These are phyloP conservation scores for Lanius collurio DNA, from an alignment of 2,113 vertebrate genomes.

Conservation along the genomic window DNA sequence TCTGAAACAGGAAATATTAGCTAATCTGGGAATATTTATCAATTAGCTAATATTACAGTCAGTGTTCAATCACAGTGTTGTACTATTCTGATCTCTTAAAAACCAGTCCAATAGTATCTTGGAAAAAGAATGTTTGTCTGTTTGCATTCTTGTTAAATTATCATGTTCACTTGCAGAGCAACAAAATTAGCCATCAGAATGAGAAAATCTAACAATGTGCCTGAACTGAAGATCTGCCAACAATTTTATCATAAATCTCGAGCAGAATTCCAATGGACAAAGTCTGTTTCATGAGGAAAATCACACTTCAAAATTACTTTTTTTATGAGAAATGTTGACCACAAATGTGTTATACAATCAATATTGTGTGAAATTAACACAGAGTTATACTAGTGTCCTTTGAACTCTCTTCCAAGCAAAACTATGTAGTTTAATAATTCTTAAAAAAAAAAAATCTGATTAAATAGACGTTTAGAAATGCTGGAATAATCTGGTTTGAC, in stretches of 20 bases:
- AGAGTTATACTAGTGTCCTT: background rate
- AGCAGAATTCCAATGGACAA: background rate
- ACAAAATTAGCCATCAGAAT: conserved; percentile 13
- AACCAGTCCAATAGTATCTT: background rate
- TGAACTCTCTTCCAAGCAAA: background rate
- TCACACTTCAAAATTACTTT: background rate
- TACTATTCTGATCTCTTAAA: background rate
- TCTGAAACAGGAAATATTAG: background rate
- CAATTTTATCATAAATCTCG: conserved; percentile 1
- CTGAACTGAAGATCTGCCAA: conserved; percentile 17
- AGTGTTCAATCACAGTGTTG: background rate
- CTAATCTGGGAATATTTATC: background rate
- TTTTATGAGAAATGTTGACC: background rate
- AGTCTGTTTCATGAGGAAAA: background rate
- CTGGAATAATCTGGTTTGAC: background rate
- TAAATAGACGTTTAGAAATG: background rate
- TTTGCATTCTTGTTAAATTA: background rate
- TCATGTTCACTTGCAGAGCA: background rate
- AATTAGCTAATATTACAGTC: background rate
- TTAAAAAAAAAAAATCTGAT: background rate
- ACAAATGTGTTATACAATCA: background rate
- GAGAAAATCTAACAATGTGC: background rate
- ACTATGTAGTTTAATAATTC: background rate
- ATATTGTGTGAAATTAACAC: background rate
- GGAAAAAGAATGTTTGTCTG: background rate